These are phyloP conservation scores for Drosophila albomicans DNA, from an alignment of 1,140 invertebrate species.

Conservation along the genomic window DNA sequence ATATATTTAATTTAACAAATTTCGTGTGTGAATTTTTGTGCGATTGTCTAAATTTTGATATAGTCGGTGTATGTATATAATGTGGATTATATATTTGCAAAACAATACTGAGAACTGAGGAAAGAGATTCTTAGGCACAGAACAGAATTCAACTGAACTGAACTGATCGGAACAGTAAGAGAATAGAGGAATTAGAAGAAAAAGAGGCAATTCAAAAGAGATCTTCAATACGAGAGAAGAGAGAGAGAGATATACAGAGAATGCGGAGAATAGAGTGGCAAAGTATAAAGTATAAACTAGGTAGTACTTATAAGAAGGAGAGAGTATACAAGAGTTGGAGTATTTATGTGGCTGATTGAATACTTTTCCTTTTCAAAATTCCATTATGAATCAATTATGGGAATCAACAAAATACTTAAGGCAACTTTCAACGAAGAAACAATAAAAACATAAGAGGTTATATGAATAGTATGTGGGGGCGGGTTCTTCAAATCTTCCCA, in stretches of 20 bases:
- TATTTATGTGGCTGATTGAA: slow-evolving; percentile 30
- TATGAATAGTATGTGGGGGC: slow-evolving; percentile 27
- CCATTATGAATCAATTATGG: slow-evolving; percentile 37
- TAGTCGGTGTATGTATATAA: slow-evolving; percentile 75
- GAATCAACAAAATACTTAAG: slow-evolving; percentile 14
- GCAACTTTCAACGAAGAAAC: slow-evolving; percentile 3
- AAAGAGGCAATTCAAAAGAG: slow-evolving; percentile 63
- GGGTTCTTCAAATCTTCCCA: slow-evolving; percentile 15
- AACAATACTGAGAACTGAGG: slow-evolving; percentile 58
- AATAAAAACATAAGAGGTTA: slow-evolving; percentile 7
- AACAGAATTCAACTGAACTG: no score
- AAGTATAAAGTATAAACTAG: slow-evolving; percentile 19
- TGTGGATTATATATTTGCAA: slow-evolving; percentile 67
- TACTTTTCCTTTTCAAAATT: slow-evolving; percentile 34
- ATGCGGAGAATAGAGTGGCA: slow-evolving; percentile 26
- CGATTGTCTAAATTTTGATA: slow-evolving; percentile 63
- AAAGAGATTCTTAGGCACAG: slow-evolving; percentile 31
- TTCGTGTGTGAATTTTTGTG: slow-evolving; percentile 76
- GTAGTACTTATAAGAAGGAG: slow-evolving; percentile 23
- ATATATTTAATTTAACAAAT: slow-evolving; percentile 49
- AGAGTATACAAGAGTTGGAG: slow-evolving; percentile 32
- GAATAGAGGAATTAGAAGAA: slow-evolving; percentile 42
- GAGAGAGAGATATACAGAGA: neutral
- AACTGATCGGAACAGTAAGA: slow-evolving; percentile 38
- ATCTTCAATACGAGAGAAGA: slow-evolving; percentile 16